Percentiles rank a stretch among this genome's conserved stretches.
phyloP scores from a whole-genome alignment of 2,113 vertebrate species.

The Gasterosteus aculeatus region DNA sequence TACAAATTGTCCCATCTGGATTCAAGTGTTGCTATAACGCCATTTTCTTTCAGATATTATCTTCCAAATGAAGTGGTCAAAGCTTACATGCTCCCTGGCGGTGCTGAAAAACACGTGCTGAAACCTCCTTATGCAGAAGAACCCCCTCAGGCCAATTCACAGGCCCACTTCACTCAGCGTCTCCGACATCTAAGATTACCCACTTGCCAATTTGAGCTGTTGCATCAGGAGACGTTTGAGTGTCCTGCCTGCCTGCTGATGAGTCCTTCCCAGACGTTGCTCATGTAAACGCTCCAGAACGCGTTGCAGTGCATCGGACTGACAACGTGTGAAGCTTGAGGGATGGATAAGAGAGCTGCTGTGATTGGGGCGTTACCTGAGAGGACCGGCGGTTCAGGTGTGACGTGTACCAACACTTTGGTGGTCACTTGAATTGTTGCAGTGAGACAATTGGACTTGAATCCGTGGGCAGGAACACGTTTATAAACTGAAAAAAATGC shows the following conservation, averaged over 20 bases:
- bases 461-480: not conserved
- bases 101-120: constrained; percentile 7
- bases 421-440: not conserved
- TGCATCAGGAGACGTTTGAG: constrained; percentile 38
- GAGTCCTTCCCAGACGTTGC: constrained; percentile 47
- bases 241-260: constrained; percentile 46
- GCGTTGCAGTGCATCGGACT: not conserved
- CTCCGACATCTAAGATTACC: constrained; percentile 47
- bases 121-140: not conserved
- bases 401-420: too few species aligned
- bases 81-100: constrained; percentile 15
- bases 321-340: too few species aligned
- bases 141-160: constrained; percentile 27
- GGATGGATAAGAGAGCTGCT: too few species aligned
- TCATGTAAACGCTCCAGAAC: constrained; percentile 18
- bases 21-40: too few species aligned
- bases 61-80: constrained; percentile 9
- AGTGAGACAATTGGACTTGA: not conserved
- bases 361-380: too few species aligned
- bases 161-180: constrained; percentile 30
- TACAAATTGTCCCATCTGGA: too few species aligned
- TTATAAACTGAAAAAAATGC: not conserved
- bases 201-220: constrained; percentile 44
- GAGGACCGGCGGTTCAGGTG: too few species aligned
- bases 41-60: not conserved